Evolutionary conservation across 2,888 invertebrate genomes (phyloP), one percentile per base, ranked within the genome.

Genomic region (Corythucha ciliata): DNA sequence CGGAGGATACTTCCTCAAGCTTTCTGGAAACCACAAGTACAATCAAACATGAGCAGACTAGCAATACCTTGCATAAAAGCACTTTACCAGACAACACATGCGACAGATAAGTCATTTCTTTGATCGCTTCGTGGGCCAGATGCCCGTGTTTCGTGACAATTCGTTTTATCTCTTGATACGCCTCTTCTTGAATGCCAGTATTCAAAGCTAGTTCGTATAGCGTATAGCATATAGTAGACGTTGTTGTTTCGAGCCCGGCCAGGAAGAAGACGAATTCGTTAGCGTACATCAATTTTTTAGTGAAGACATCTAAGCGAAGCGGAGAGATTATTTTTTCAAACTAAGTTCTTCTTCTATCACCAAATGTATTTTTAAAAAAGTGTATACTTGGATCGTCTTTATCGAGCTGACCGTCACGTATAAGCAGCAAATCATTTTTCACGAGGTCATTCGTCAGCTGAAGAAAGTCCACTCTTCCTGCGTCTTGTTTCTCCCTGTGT

Each of bases 201-300:
- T 77, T 71, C 4, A 69, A 56, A 0, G 76, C 76, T 41, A 78
- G 60, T 56, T 73, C 70, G 58, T 74, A 76, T 0, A 74, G 68
- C 0, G 71, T 67, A 53, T 76, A 77, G 53, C 74, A 71, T 2
- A 80, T 70, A 0, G 76, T 73, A 0, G 77, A 72, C 1, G 79
- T 78, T 0, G 77, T 75, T 0, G 80, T 77, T 63, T 78, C 78
- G 57, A 78, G 75, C 0, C 80, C 80, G 8, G 78, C 77, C 10
- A 74, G 66, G 68, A 76, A 73, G 62, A 77, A 77, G 20, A 76
- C 59, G 65, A 76, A 71, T 0, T 73, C 69, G 50, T 77, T 48
- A 7, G 48, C 29, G 14, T 18, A 21, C 20, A 48, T 8, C 21
- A 32, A 22, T 16, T n/a, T 39, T 12, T 25, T 12, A 18, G 22